Base-by-base conservation (phyloP, 2,888 invertebrate species). In the Aelia acuminata region DNA sequence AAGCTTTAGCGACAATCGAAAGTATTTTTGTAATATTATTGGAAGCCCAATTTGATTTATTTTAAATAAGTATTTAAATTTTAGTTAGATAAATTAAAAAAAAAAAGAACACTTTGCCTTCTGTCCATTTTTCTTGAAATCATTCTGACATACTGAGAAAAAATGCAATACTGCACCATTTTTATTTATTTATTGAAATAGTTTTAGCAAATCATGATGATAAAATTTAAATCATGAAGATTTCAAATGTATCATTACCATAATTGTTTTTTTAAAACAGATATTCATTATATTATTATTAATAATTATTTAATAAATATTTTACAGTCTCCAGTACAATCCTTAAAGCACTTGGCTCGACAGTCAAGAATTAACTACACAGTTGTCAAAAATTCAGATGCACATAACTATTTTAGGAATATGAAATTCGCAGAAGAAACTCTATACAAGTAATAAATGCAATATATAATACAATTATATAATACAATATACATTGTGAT, bases 381-480 rank as follows among this genome's bases (percentile, higher is more conserved):
- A 0, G 97, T 97, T 0, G 95, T 97, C 0, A 94, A 94, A 90
- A 94, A 94, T 2, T 96, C 97, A 0, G 94, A 95, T 22, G 94
- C 95, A 0, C 96, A 97, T 91, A 94, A 95, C 91, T 97, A 97
- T 92, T 98, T 98, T 91, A 95, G 95, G 89, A 98, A 98, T 91
- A 98, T 98, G 98, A 97, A 97, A 92, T 95, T 95, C 91, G 98
- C 97, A 2, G 98, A 98, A 92, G 97, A 97, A 90, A 97, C 96
- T 0, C 92, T 98, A 0, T 98, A 97, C 92, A 95, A 95, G 96
- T 95, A 90, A 91, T 80, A 47, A 80, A 13, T 18, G n/a, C n/a
- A n/a, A n/a, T n/a, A n/a, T n/a, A n/a, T n/a, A n/a, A n/a, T n/a
- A n/a, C n/a, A n/a, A n/a, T n/a, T n/a, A n/a, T n/a, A n/a, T n/a